These are phyloP conservation scores for Sebastes wilsoni DNA, from an alignment of 2,797 vertebrate species.

Conservation along the genomic window DNA sequence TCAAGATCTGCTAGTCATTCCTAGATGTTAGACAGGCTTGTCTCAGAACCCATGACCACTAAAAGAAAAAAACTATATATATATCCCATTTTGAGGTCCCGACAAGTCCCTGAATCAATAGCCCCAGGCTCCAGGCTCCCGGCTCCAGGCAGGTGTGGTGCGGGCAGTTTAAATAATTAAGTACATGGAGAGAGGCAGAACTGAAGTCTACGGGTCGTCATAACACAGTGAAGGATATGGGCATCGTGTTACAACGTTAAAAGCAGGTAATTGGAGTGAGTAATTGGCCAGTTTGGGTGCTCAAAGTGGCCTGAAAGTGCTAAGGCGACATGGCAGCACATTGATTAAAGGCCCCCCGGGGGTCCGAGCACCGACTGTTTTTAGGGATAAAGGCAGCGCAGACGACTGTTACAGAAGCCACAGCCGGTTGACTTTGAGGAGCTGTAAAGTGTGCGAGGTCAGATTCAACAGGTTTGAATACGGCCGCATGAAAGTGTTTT, in stretches of 20 bases:
- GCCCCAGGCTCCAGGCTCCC: slow-evolving; percentile 75
- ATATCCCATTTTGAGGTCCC: slow-evolving; percentile 64
- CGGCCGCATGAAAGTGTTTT: neutral
- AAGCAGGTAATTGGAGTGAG: slow-evolving; percentile 81
- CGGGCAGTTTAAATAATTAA: slow-evolving; percentile 85
- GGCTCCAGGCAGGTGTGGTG: slow-evolving; percentile 83
- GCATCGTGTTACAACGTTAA: slow-evolving; percentile 81
- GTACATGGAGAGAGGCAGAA: slow-evolving; percentile 75
- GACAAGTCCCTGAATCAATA: slow-evolving; percentile 78
- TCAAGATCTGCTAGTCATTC: neutral
- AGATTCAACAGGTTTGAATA: slow-evolving; percentile 50
- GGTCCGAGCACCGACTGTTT: slow-evolving; percentile 39
- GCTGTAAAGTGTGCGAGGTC: neutral
- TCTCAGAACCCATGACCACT: neutral
- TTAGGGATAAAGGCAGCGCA: slow-evolving; percentile 38
- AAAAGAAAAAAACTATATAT: slow-evolving; percentile 36
- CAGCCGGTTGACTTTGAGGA: slow-evolving; percentile 59
- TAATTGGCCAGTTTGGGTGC: slow-evolving; percentile 78
- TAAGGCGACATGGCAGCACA: slow-evolving; percentile 76
- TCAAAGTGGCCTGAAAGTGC: slow-evolving; percentile 76
- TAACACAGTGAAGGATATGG: slow-evolving; percentile 80
- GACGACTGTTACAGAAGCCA: slow-evolving; percentile 40
- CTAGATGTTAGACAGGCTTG: neutral
- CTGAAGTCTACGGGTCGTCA: slow-evolving; percentile 77
- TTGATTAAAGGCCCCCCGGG: slow-evolving; percentile 58